phyloP scores from a whole-genome alignment of 1,140 invertebrate genomes.

The Zaprionus vittiger region DNA sequence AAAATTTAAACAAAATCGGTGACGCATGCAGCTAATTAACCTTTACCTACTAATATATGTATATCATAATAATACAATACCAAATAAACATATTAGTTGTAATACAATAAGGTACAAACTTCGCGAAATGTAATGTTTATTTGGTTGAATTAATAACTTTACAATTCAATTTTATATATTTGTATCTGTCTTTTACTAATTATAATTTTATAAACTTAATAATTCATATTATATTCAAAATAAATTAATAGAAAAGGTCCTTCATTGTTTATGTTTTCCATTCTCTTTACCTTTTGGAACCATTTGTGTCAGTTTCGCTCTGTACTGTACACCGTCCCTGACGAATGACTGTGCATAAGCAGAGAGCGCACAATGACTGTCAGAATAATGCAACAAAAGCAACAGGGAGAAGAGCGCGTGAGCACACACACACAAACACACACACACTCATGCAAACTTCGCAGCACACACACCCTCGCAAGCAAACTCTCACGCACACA shows the following conservation, averaged over 20 bases:
- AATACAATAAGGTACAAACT: background rate
- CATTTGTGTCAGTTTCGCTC: slow-evolving; percentile 31
- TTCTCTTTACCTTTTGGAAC: slow-evolving; percentile 5
- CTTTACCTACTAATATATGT: too few relatives aligned
- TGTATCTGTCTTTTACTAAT: background rate
- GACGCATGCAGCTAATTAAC: too few relatives aligned
- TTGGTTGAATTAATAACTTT: too few relatives aligned
- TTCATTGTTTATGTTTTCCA: too few relatives aligned
- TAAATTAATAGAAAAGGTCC: too few relatives aligned
- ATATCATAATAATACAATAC: too few relatives aligned
- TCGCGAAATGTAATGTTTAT: background rate
- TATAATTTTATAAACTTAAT: background rate
- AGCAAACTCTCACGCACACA: background rate
- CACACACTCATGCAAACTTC: slow-evolving; percentile 25
- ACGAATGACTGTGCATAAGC: slow-evolving; percentile 51
- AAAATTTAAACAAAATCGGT: too few relatives aligned
- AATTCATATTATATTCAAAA: too few relatives aligned
- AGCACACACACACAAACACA: background rate
- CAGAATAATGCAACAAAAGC: slow-evolving; percentile 59
- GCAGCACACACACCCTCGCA: slow-evolving; percentile 5
- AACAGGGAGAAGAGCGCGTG: slow-evolving; percentile 37
- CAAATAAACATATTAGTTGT: too few relatives aligned
- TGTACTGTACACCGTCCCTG: slow-evolving; percentile 45
- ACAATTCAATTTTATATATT: background rate
- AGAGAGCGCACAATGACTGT: slow-evolving; percentile 62